Evolutionary conservation across 2,888 invertebrate species (phyloP), one percentile per base, ranked within the genome.

Genomic region (Morpho deidamia): DNA sequence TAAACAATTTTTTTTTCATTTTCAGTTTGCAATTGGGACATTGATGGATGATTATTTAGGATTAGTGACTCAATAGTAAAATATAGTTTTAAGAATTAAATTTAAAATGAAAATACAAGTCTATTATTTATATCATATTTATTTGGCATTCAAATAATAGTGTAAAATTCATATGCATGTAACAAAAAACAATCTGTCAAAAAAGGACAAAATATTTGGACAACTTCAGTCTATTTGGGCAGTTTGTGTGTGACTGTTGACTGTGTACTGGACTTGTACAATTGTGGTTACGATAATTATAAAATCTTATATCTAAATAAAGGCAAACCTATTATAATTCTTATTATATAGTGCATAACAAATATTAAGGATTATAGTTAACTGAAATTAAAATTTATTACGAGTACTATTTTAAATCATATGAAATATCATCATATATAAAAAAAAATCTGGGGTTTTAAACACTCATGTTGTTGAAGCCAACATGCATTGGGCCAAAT

Each of bases 31-130:
- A 1, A 99, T 99, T 82, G 99, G 99, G 61, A 99, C 99, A 0
- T 90, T 99, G 50, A 99, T 99, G 99, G 99, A 99, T 73, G 99
- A 99, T 88, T 99, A 96, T 80, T 89, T 99, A 72, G 99, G 99
- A 70, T 86, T 94, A 72, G 93, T 93, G 58, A 88, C 89, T 60
- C 89, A 89, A 64, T 61, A 33, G 43, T 47, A 45, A 54, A 53
- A 49, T 56, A 50, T 55, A 55, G 53, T 50, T 54, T 56, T 38
- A 49, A 59, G 45, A 51, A 14, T 12, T 39, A 57, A 57, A 39
- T 55, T 56, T 68, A 38, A 62, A 70, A 69, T 68, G 56, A 73
- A 77, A 75, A 67, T n/a, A 54, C 52, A 43, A 58, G 57, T 53
- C 57, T 53, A 53, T 61, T 57, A 51, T 60, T 59, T 53, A 66